Conservation (phyloP, 2,797 vertebrate species). For the Myiothlypis chrysogaster region DNA sequence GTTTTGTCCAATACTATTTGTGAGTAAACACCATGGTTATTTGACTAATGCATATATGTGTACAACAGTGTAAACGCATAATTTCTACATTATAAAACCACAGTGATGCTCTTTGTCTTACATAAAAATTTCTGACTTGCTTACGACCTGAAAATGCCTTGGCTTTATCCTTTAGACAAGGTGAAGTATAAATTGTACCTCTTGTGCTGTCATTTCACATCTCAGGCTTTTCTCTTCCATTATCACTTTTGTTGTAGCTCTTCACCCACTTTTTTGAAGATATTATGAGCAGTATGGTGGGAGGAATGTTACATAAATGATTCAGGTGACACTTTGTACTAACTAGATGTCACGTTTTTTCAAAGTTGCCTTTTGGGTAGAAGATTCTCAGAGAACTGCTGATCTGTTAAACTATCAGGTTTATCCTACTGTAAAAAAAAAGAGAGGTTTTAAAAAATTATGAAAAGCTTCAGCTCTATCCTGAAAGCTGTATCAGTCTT, state of each 20-base stretch:
- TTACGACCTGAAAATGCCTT: conserved; percentile 14
- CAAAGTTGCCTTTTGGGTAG: conserved; percentile 5
- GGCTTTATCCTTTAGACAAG: neutral
- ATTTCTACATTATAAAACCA: neutral
- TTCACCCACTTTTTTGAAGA: conserved; percentile 32
- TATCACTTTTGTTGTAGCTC: conserved; percentile 27
- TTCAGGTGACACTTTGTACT: conserved; percentile 47
- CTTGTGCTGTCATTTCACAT: conserved; percentile 11
- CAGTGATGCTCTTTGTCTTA: neutral
- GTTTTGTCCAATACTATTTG: neutral
- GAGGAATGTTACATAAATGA: conserved; percentile 54
- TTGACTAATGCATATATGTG: neutral
- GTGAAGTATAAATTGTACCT: conserved; percentile 2
- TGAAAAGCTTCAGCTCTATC: neutral
- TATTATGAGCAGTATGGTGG: conserved; percentile 42
- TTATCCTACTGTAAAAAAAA: neutral
- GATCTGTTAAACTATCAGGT: neutral
- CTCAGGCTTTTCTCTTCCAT: conserved; percentile 24
- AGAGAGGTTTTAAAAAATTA: neutral
- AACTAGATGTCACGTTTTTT: conserved; percentile 21
- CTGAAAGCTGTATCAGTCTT: neutral
- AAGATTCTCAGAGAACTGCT: conserved; percentile 27
- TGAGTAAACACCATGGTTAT: neutral
- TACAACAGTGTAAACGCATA: neutral
- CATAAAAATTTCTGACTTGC: neutral